These are phyloP conservation scores for Brachymystax lenok DNA, from an alignment of 2,797 vertebrate species.

Conservation along the genomic window DNA sequence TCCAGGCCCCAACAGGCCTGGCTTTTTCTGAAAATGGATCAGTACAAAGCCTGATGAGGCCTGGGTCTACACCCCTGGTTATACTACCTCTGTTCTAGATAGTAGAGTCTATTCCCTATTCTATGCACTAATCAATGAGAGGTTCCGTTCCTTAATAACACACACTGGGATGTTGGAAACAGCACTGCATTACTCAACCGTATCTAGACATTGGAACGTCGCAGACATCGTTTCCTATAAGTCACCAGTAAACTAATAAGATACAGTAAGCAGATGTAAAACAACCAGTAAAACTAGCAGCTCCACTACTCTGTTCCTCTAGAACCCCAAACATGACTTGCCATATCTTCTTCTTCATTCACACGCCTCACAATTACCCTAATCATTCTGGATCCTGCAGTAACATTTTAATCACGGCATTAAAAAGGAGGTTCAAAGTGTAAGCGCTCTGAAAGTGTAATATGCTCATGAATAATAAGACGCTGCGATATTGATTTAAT, in stretches of 20 bases:
- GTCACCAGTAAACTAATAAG: not conserved
- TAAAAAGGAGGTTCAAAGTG: slow-evolving; percentile 55
- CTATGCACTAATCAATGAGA: no score
- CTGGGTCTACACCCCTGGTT: no score
- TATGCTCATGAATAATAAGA: slow-evolving; percentile 55
- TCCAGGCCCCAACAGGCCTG: no score
- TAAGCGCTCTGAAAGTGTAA: slow-evolving; percentile 52
- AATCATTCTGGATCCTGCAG: slow-evolving; percentile 18
- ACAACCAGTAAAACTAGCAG: not conserved
- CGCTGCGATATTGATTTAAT: slow-evolving; percentile 66
- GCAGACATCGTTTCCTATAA: not conserved
- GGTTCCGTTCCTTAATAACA: no score
- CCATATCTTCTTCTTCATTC: not conserved
- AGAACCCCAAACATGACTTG: not conserved
- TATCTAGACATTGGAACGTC: not conserved
- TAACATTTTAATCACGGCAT: slow-evolving; percentile 52
- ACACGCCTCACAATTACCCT: slow-evolving; percentile 22
- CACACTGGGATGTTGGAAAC: no score
- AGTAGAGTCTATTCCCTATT: no score
- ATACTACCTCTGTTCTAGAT: no score
- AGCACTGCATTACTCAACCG: not conserved
- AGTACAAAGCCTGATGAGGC: no score
- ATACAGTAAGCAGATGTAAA: not conserved
- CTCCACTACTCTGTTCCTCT: slow-evolving; percentile 48
- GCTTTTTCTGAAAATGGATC: no score